Percentiles rank a stretch among this genome's conserved stretches.
Evolutionary conservation across 2,113 vertebrate genomes (phyloP).

Genomic region (Thymallus thymallus): DNA sequence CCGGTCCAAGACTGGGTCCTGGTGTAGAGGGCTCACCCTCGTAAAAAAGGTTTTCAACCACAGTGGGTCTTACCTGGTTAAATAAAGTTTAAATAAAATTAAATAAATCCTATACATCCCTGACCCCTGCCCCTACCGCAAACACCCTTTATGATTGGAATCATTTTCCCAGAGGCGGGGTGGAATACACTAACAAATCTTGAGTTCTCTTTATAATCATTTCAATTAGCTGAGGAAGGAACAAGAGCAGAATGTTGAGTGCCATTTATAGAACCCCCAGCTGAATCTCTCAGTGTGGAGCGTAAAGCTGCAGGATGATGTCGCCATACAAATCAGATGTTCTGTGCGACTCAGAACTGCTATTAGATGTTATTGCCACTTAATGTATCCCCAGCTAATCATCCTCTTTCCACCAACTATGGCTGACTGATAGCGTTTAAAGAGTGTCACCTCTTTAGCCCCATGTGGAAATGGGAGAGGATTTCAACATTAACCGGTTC

Average conservation of each 20-base stretch:
- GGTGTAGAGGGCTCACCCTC: no score
- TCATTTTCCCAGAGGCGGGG: constrained; percentile 6
- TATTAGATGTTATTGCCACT: background rate
- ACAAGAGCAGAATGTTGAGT: constrained; percentile 11
- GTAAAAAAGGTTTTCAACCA: no score
- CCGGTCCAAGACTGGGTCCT: no score
- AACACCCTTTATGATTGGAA: constrained; percentile 10
- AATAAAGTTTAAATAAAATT: no score
- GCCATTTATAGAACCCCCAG: background rate
- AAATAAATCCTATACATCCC: background rate
- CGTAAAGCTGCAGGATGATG: background rate
- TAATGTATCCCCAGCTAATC: background rate
- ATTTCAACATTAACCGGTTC: background rate
- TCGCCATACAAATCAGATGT: constrained; percentile 14
- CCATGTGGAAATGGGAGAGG: background rate
- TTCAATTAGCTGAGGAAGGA: constrained; percentile 12
- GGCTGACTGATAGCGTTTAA: background rate
- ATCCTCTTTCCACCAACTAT: background rate
- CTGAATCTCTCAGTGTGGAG: constrained; percentile 5
- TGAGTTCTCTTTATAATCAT: constrained; percentile 17
- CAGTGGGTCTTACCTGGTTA: no score
- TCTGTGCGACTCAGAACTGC: background rate
- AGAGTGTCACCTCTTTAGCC: background rate
- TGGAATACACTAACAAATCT: constrained; percentile 11
- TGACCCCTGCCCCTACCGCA: background rate